Evolutionary conservation across 2,113 vertebrate species (phyloP), one percentile per base, ranked within the genome.

Genomic region (Cathartes aura): DNA sequence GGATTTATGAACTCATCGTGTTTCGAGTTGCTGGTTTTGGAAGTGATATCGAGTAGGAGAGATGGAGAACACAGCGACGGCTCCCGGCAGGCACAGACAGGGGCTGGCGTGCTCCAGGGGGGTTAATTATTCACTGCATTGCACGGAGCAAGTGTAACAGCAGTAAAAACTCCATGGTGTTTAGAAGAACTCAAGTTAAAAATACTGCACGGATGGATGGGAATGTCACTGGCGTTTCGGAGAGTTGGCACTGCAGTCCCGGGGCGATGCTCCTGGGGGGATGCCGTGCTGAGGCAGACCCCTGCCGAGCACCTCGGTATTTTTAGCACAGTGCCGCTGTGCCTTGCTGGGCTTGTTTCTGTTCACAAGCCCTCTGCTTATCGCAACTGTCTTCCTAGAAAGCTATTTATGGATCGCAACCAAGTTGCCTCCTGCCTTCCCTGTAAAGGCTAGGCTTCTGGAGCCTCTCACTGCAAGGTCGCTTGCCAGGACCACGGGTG

Each of bases 211-310:
- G 42, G 64, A 1, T 4, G 67, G 71, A 1, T 6, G 45, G 67
- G 43, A 52, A 43, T 1, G 15, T 3, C 30, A 12, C 7, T 0
- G 0, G 48, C 0, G 1, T 6, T 38, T 15, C 0, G 1, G 21
- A 14, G 32, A 42, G 32, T 42, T 6, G 4, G 56, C 3, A 3
- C 82, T 34, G 42, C 52, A 4, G 55, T 5, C 12, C 18, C 1
- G 4, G 40, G 48, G 36, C 1, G 2, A 27, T 12, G 55, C 45
- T 48, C 47, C 40, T 6, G 19, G 68, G 50, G 34, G 42, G 38
- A 36, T 11, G 60, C 71, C 1, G 12, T 26, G 90, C 45, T 11
- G 5, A 0, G 34, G n/a, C 45, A 47, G 45, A 64, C 32, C 68
- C 68, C 43, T 2, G 6, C 45, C 2, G 12, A 89, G 59, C 15